Evolutionary conservation across 2,888 invertebrate genomes (phyloP).

Genomic region (Ceraclea dissimilis): DNA sequence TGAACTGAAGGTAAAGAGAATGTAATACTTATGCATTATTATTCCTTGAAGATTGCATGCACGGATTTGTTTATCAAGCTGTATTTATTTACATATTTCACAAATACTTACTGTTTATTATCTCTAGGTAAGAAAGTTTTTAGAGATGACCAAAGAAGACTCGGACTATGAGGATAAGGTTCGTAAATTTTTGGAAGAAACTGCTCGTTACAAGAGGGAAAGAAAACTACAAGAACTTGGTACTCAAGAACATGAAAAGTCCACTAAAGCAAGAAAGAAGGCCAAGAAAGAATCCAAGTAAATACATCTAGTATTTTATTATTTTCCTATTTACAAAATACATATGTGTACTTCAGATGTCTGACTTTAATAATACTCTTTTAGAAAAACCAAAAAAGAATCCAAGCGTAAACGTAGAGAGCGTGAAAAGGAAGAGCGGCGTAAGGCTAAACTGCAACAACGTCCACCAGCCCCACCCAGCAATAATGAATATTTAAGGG

Average conservation of each 20-base stretch:
- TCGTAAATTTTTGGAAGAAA: constrained; percentile 77
- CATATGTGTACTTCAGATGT: neutral
- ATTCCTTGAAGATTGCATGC: neutral
- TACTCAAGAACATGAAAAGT: constrained; percentile 51
- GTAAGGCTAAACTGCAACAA: constrained; percentile 57
- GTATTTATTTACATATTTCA: too few species aligned
- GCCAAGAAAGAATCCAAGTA: constrained; percentile 38
- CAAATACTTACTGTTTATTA: too few species aligned
- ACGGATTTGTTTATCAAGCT: too few species aligned
- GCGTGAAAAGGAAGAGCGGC: constrained; percentile 60
- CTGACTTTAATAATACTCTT: neutral
- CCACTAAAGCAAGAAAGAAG: constrained; percentile 46
- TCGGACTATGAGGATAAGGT: constrained; percentile 83
- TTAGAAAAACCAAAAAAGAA: constrained; percentile 62
- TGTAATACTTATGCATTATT: too few species aligned
- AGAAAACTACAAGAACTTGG: constrained; percentile 58
- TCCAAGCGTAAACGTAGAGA: constrained; percentile 66
- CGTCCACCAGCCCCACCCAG: constrained; percentile 33
- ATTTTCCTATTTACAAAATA: constrained; percentile 8
- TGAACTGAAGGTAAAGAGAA: constrained; percentile 53
- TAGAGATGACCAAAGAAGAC: constrained; percentile 74
- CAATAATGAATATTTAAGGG: constrained; percentile 55
- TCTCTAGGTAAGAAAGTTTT: constrained; percentile 57
- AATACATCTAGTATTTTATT: constrained; percentile 4
- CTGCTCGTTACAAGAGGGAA: constrained; percentile 69